Conservation (phyloP, 2,113 vertebrate species). For the Cervus canadensis region DNA sequence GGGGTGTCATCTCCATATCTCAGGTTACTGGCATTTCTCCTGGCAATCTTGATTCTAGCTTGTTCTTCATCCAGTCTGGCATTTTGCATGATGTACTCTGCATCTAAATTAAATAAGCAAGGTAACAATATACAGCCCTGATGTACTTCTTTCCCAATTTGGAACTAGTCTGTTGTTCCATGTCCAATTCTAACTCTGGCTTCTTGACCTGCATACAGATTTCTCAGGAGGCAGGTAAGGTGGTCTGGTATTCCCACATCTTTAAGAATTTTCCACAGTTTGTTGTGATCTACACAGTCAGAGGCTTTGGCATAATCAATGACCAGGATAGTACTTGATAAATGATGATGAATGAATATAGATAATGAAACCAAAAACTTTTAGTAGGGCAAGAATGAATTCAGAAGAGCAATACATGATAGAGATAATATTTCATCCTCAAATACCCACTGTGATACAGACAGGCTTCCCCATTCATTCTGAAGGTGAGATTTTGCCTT, state of each 20-base stretch:
- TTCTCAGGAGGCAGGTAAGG: neutral
- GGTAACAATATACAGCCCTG: neutral
- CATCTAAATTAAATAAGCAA: neutral
- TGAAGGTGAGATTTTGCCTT: conserved; percentile 49
- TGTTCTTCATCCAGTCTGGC: neutral
- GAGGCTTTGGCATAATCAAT: neutral
- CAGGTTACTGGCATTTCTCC: neutral
- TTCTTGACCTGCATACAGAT: neutral
- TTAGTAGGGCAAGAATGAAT: neutral
- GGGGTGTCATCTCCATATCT: neutral
- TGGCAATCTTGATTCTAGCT: neutral
- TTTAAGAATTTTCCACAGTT: neutral
- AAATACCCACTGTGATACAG: neutral
- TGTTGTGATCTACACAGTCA: neutral
- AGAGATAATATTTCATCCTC: neutral
- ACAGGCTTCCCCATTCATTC: conserved; percentile 42
- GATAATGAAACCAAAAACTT: conserved; percentile 34
- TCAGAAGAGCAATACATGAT: neutral
- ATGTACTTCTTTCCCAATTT: neutral
- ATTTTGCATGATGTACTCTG: neutral
- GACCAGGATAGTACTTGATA: neutral
- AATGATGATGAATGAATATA: conserved; percentile 36
- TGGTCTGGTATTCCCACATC: neutral
- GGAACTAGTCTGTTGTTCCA: neutral
- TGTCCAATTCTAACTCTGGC: neutral